Base-by-base conservation (phyloP, 2,113 vertebrate genomes). In the Chaetodon trifascialis region DNA sequence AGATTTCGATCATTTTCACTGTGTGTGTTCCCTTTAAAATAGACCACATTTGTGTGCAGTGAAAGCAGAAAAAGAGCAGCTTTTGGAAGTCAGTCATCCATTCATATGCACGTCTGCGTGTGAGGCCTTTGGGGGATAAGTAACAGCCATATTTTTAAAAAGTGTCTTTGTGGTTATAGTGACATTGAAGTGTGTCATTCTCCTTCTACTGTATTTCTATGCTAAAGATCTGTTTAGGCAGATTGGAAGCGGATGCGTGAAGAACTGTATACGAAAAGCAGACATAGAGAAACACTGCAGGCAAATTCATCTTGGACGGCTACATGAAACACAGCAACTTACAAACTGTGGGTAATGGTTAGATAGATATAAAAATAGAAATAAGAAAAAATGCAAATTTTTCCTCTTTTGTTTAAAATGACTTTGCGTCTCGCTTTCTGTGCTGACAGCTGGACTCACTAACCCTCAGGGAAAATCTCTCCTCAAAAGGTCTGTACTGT, bases 361-460 rank as follows among this genome's bases (percentile, higher is more conserved):
- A 11, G 65, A 58, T 42, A 58, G 36, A 54, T 38, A 12, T 3
- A 42, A 44, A 44, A 44, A 40, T 40, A 40, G 30, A 65, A 77
- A 4, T 25, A 56, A 25, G 15, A 52, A 60, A 65, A 30, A 30
- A 30, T 30, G 3, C 30, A 30, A 30, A 30, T 42, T 64, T 30
- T 3, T 67, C 12, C 11, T 14, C 2, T 44, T 40, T 71, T 55
- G 56, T 54, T 77, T 17, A 38, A 60, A 73, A 55, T 40, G 21
- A 49, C 40, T 67, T 74, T 83, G 21, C 66, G 52, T 72, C 59
- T 64, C 62, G 25, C 65, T 81, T 51, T 79, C 30, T 64, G n/a
- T 46, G 44, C 67, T 82, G 80, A 88, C 88, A 89, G 85, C 85
- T 86, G 91, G 75, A 84, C 79, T 73, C 51, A 2, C 3, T 56